Percentiles rank a stretch among this genome's conserved stretches.
phyloP scores from a whole-genome alignment of 2,888 invertebrate genomes.

The Odontocerum albicorne region DNA sequence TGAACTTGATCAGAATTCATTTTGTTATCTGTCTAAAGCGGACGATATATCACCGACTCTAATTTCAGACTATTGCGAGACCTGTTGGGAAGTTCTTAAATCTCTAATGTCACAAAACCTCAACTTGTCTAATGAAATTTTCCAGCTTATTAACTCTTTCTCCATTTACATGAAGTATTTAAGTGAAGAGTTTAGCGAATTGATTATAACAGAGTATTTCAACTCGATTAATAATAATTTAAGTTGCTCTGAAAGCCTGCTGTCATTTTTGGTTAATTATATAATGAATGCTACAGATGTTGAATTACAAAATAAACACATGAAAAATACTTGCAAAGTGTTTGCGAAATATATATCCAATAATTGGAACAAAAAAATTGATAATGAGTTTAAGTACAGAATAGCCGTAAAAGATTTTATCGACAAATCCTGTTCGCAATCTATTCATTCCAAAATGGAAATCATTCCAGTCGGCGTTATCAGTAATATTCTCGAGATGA shows the following conservation, averaged over 20 bases:
- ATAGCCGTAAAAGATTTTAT: conserved; percentile 14
- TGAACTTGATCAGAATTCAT: conserved; percentile 22
- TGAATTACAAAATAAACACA: conserved; percentile 22
- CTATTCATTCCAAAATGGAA: conserved; percentile 1
- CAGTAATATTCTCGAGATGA: conserved; percentile 11
- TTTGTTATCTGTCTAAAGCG: conserved; percentile 10
- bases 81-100: conserved; percentile 20
- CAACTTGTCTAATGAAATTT: conserved; percentile 2
- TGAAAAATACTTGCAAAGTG: conserved; percentile 9
- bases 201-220: conserved; percentile 38
- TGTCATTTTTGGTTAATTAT: conserved; percentile 23
- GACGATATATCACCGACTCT: conserved; percentile 3
- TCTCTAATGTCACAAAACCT: conserved; percentile 8
- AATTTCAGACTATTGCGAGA: conserved; percentile 16
- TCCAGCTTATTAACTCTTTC: neutral
- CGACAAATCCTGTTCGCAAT: conserved; percentile 13
- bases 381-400: conserved; percentile 16
- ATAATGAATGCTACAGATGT: conserved; percentile 15
- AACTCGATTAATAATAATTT: conserved; percentile 23
- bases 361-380: conserved; percentile 23
- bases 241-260: no score
- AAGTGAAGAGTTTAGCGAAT: conserved; percentile 37
- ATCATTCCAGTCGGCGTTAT: conserved; percentile 19
- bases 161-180: conserved; percentile 29
- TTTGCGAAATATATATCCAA: conserved; percentile 20